Percentiles rank a stretch among this genome's conserved stretches.
These are phyloP conservation scores for Eupithecia inturbata DNA, from an alignment of 2,888 invertebrate species.

Conservation along the genomic window DNA sequence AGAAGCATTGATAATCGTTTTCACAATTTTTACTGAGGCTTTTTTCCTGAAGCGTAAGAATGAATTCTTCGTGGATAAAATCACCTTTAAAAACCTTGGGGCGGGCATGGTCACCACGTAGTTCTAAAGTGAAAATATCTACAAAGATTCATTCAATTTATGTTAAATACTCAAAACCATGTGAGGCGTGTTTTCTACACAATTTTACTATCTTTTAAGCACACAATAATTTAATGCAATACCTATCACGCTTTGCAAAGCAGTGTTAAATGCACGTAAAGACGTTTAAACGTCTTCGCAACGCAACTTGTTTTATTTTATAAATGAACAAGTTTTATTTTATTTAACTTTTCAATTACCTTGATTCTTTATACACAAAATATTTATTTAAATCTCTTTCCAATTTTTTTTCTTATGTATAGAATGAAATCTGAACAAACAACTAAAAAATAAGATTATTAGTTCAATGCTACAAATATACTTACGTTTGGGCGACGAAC, in stretches of 20 bases:
- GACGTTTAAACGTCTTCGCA: no score
- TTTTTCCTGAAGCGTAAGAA: constrained; percentile 74
- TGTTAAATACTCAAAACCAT: constrained; percentile 64
- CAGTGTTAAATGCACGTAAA: constrained; percentile 71
- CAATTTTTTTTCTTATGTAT: neutral
- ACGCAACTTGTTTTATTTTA: neutral
- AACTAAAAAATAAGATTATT: constrained; percentile 10
- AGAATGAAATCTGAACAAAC: constrained; percentile 20
- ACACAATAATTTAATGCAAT: constrained; percentile 68
- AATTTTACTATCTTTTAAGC: constrained; percentile 63
- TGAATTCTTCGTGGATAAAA: constrained; percentile 59
- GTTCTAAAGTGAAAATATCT: constrained; percentile 64
- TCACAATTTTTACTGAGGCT: constrained; percentile 62
- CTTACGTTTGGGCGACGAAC: constrained; percentile 75
- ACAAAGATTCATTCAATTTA: constrained; percentile 69
- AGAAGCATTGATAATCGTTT: constrained; percentile 69
- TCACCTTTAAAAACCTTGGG: constrained; percentile 63
- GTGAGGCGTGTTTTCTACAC: constrained; percentile 73
- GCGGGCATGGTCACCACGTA: constrained; percentile 78
- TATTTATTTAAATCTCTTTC: neutral
- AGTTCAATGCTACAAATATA: constrained; percentile 21
- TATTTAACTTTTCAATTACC: neutral
- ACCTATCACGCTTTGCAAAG: constrained; percentile 79
- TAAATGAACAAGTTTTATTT: constrained; percentile 12
- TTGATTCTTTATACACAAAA: neutral